Evolutionary conservation across 1,140 invertebrate genomes (phyloP), one percentile per base, ranked within the genome.

Genomic region (Pogonognathellus flavescens): DNA sequence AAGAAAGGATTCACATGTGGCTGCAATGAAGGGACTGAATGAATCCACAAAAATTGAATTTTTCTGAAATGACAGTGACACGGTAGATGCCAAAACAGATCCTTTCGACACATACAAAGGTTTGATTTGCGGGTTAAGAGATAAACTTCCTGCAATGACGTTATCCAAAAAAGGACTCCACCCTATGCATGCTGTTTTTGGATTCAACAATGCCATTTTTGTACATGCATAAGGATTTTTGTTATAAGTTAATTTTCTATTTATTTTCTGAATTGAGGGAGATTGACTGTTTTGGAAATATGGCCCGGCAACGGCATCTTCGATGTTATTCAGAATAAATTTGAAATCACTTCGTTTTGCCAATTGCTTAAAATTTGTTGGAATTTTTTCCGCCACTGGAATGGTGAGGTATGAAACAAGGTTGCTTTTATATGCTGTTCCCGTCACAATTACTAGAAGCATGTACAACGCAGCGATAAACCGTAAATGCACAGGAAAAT

Each of bases 401-500:
- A n/a, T n/a, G n/a, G n/a, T n/a, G n/a, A n/a, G n/a, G n/a, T n/a
- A n/a, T n/a, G n/a, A n/a, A n/a, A n/a, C n/a, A n/a, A n/a, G n/a
- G n/a, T n/a, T n/a, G n/a, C n/a, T n/a, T n/a, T n/a, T n/a, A n/a
- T n/a, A n/a, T n/a, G n/a, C n/a, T n/a, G n/a, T n/a, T n/a, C n/a
- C 72, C 49, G 80, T 83, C 1, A 86, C 22, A 1, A 86, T 60
- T 0, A 83, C 25, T 13, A 86, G 57, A 50, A 55, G 18, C 16
- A 86, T 60, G 80, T 60, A 83, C 11, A 86, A 70, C 8, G 50
- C 52, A 20, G n/a, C n/a, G n/a, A n/a, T n/a, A n/a, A n/a, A n/a
- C n/a, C n/a, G n/a, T n/a, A n/a, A n/a, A n/a, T n/a, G 57, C 20
- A 0, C 55, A n/a, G n/a, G n/a, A n/a, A n/a, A n/a, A 14, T 20